Conservation (phyloP, 1,140 invertebrate species). For the Ectropis grisescens region DNA sequence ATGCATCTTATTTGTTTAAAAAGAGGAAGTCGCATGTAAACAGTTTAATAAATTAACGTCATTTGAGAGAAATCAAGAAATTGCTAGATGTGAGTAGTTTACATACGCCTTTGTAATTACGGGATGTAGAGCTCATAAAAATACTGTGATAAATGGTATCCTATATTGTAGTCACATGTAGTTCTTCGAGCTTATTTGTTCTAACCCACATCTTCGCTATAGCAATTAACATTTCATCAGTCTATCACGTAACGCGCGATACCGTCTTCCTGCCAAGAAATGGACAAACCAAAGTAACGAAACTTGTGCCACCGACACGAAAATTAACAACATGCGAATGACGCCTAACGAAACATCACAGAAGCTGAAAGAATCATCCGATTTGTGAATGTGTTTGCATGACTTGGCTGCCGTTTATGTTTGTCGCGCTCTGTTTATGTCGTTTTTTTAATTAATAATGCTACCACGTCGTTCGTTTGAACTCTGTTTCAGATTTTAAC, state of each 20-base stretch:
- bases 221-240: constrained; percentile 1
- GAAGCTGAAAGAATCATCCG: constrained; percentile 34
- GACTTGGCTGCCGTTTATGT: constrained; percentile 55
- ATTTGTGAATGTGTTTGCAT: constrained; percentile 58
- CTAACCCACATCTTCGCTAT: neutral
- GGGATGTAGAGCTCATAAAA: too few species aligned
- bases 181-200: constrained; percentile 1
- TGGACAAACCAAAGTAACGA: constrained; percentile 28
- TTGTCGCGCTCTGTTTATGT: constrained; percentile 44
- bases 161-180: neutral
- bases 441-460: constrained; percentile 14
- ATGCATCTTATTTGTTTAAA: constrained; percentile 2
- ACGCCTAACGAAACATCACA: constrained; percentile 44
- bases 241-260: constrained; percentile 29
- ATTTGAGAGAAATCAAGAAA: too few species aligned
- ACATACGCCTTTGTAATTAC: too few species aligned
- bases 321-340: constrained; percentile 51
- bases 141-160: too few species aligned
- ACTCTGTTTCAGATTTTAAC: too few species aligned
- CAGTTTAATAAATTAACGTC: too few species aligned
- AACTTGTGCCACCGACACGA: constrained; percentile 32
- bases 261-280: constrained; percentile 61
- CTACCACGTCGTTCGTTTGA: constrained; percentile 4
- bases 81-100: too few species aligned
- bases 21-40: constrained; percentile 6